These are phyloP conservation scores for Eurosta solidaginis DNA, from an alignment of 1,140 invertebrate species.

Conservation along the genomic window DNA sequence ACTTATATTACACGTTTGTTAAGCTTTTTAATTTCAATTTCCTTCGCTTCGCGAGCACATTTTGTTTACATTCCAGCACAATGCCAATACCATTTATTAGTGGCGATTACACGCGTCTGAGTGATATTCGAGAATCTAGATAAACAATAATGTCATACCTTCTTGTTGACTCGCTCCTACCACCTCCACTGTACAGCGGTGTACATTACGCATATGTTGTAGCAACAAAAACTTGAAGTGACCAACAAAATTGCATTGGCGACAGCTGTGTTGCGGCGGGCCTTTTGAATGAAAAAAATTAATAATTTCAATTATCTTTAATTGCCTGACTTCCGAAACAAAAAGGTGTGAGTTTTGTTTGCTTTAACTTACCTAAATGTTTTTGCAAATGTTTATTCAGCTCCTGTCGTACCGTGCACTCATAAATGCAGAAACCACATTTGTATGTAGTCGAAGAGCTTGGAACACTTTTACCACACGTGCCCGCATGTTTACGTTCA, in stretches of 20 bases:
- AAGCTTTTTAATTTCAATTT: no score
- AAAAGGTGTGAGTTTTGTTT: neutral
- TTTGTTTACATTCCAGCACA: no score
- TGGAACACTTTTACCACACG: neutral
- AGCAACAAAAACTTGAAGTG: conserved; percentile 19
- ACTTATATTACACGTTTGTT: no score
- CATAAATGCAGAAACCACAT: conserved; percentile 21
- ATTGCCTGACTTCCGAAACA: neutral
- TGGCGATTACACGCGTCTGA: neutral
- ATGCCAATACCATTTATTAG: no score
- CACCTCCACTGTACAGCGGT: neutral
- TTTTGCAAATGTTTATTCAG: conserved; percentile 4
- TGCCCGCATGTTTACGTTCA: neutral
- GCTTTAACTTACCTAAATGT: conserved; percentile 9
- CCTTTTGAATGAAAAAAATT: neutral
- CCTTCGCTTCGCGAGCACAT: no score
- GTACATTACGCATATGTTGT: conserved; percentile 25
- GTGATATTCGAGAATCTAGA: neutral
- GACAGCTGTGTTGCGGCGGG: conserved; percentile 19
- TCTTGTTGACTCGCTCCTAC: neutral
- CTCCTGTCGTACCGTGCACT: neutral
- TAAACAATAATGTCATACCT: neutral
- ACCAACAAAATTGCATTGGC: conserved; percentile 17
- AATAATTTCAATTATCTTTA: neutral
- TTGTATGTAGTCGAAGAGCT: neutral